These are phyloP conservation scores for Hycleus phaleratus DNA, from an alignment of 1,140 invertebrate species.

Conservation along the genomic window DNA sequence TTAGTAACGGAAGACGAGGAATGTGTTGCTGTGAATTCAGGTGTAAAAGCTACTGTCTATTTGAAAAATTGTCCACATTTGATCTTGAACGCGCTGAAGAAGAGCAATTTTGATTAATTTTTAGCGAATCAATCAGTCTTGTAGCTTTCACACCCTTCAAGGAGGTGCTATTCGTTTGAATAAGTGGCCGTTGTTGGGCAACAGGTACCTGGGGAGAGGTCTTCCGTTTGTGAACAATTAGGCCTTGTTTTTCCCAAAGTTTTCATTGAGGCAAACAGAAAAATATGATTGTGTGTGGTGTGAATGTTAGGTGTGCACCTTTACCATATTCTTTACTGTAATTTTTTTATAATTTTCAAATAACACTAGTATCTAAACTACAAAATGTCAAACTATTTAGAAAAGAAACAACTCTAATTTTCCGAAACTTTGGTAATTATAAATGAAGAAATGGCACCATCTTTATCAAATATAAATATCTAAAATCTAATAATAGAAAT, in stretches of 20 bases:
- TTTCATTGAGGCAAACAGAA: too few relatives aligned
- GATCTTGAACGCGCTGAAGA: not conserved
- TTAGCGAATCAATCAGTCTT: too few relatives aligned
- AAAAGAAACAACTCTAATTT: too few relatives aligned
- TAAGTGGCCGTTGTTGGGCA: not conserved
- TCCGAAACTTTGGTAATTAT: conserved; percentile 20
- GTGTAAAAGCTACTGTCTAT: too few relatives aligned
- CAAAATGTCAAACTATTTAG: not conserved
- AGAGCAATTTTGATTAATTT: too few relatives aligned
- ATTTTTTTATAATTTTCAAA: conserved; percentile 1
- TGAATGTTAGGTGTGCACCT: too few relatives aligned
- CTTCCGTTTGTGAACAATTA: conserved; percentile 20
- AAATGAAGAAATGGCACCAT: conserved; percentile 22
- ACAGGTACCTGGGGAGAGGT: conserved; percentile 8
- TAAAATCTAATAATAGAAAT: too few relatives aligned
- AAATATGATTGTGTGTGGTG: conserved; percentile 33
- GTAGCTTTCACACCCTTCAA: too few relatives aligned
- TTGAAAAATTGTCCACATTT: too few relatives aligned
- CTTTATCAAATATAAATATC: not conserved
- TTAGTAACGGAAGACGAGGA: conserved; percentile 16
- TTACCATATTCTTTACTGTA: too few relatives aligned
- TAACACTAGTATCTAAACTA: conserved; percentile 3
- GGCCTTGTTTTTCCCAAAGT: conserved; percentile 34
- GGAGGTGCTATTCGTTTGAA: too few relatives aligned
- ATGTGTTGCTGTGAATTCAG: not conserved